These are phyloP conservation scores for Psilopogon haemacephalus DNA, from an alignment of 2,113 vertebrate genomes.

Conservation along the genomic window DNA sequence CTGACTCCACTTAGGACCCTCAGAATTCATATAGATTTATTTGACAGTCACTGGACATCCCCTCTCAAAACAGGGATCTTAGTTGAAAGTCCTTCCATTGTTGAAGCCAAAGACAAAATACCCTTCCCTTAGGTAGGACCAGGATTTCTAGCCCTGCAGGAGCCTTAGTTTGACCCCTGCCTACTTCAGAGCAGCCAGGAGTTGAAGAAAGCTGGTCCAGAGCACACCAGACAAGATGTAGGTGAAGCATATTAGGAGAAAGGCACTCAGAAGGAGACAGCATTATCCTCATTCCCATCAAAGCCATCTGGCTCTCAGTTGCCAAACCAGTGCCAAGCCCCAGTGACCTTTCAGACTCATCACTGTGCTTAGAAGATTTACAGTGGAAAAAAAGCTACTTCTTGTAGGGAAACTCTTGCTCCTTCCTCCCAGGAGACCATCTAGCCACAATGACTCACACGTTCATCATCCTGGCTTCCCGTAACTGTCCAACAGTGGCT, in stretches of 20 bases:
- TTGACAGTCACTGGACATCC: not conserved
- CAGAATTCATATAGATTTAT: not conserved
- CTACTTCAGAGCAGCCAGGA: not conserved
- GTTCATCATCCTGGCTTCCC: conserved; percentile 35
- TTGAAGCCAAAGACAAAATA: not conserved
- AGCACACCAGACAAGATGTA: not conserved
- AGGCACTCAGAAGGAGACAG: not conserved
- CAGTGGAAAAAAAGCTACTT: conserved; percentile 43
- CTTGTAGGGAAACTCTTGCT: conserved; percentile 35
- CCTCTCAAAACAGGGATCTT: not conserved
- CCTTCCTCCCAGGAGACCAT: conserved; percentile 34
- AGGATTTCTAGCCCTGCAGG: not conserved
- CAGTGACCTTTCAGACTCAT: conserved; percentile 55
- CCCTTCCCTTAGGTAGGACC: not conserved
- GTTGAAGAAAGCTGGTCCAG: not conserved
- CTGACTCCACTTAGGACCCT: not conserved
- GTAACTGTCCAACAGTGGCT: not conserved
- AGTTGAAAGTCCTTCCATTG: not conserved
- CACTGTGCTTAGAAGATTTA: not conserved
- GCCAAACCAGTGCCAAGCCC: conserved; percentile 50
- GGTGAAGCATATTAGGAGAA: not conserved
- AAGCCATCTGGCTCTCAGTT: not conserved
- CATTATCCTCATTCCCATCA: not conserved
- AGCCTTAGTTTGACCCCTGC: not conserved
- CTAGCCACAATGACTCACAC: not conserved